Evolutionary conservation across 2,113 vertebrate genomes (phyloP), one percentile per base, ranked within the genome.

Genomic region (Neopipo cinnamomea): DNA sequence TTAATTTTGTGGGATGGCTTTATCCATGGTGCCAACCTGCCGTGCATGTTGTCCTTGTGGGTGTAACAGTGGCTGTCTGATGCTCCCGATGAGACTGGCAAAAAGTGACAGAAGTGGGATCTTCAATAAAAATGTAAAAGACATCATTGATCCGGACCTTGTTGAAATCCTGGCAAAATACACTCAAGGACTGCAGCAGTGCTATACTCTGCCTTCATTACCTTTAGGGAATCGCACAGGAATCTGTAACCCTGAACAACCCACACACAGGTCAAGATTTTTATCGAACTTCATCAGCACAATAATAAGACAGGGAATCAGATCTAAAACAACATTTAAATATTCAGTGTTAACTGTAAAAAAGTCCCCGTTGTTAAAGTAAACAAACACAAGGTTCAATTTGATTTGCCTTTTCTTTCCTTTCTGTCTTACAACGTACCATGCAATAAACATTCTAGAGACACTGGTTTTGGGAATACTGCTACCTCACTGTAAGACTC

Each of bases 401-500:
- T 84, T 89, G 28, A 31, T 91, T 93, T 71, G 42, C 14, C 11
- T 78, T 85, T 88, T 76, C 30, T 82, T 85, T 56, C 23, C 13
- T 88, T 93, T 52, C 62, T 70, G 21, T 72, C 31, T 76, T 71
- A 74, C 30, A 68, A 46, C 33, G 91, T 66, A 80, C 66, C 52
- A 33, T 74, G 42, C 39, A 71, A 88, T 62, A 93, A 92, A 68
- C 30, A 72, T 91, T 87, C 70, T 75, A 79, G 56, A 68, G 56
- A 68, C 3, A 5, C 39, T 94, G 61, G 33, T 95, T 95, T 92
- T 84, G 76, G 91, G 94, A 97, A 96, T 84, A 79, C 35, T 75
- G 80, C 94, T 95, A 66, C 18, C 37, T 93, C 86, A 80, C 78
- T 80, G 35, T 62, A 58, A 65, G 79, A 30, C 96, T 94, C 97